Base-by-base conservation (phyloP, 2,888 invertebrate genomes). In the Hirtodrosophila cameraria region DNA sequence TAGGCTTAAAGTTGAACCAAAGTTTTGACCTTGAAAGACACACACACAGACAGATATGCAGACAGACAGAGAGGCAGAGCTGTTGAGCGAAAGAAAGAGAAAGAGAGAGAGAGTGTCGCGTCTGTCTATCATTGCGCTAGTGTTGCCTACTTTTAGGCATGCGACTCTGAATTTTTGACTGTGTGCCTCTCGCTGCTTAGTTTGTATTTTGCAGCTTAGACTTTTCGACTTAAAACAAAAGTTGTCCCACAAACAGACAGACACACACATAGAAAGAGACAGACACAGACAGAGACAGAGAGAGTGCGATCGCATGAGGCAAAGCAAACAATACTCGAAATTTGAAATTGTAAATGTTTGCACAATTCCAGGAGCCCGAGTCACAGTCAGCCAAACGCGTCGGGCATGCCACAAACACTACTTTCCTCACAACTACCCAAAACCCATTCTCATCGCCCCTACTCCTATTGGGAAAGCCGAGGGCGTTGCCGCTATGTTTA, bases 301-400 rank as follows among this genome's bases (percentile, higher is more conserved):
- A 8, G 25, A 23, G n/a, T n/a, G n/a, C n/a, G n/a, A n/a, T n/a
- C n/a, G 28, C 30, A 27, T 54, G 46, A 39, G 55, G 48, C 46
- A 65, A 83, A 69, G 70, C 66, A 73, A 84, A 84, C 78, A 84
- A 75, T 68, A 75, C 76, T 76, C 49, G 64, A 86, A 79, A 78
- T 86, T 75, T 83, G 78, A 81, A 85, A 79, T 86, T 85, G 79
- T 74, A 79, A 85, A 86, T 85, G 76, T 86, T 86, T 85, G 74
- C 81, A 76, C 68, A 70, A 67, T 61, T 70, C 53, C 53, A 67
- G 73, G 45, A 73, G 49, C 55, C 52, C 45, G 43, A 70, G 54
- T 60, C 73, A 66, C 55, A 71, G 43, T 46, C 65, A 71, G 41
- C 55, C 46, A 65, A 41, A 42, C 52, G 23, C 45, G 36, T 65